Percentiles rank a stretch among this genome's conserved stretches.
These are phyloP conservation scores for Holothuria leucospilota DNA, from an alignment of 53 echinoderm and acorn worm species.

Conservation along the genomic window DNA sequence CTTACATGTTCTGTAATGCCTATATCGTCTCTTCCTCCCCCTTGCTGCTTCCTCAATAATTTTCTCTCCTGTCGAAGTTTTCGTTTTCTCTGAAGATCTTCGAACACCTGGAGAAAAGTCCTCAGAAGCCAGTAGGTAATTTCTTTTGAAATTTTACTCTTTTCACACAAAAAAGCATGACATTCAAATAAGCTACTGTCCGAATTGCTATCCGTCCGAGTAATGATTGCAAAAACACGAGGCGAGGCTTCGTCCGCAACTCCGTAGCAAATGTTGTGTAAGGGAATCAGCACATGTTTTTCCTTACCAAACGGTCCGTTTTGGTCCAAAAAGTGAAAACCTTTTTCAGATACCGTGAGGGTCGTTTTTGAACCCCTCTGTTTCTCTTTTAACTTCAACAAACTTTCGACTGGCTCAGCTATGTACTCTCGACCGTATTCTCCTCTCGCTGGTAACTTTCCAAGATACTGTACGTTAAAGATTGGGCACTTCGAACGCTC, in stretches of 20 bases:
- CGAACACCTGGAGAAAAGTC: slow-evolving; percentile 95
- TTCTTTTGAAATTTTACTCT: slow-evolving; percentile 81
- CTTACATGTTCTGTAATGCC: slow-evolving; percentile 15
- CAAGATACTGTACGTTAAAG: slow-evolving; percentile 92
- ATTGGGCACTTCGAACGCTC: slow-evolving; percentile 76
- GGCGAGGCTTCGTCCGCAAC: slow-evolving; percentile 95
- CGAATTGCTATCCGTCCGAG: slow-evolving; percentile 89
- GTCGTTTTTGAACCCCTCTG: slow-evolving; percentile 76
- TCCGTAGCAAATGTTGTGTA: slow-evolving; percentile 96
- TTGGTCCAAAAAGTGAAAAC: slow-evolving; percentile 93
- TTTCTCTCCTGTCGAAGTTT: slow-evolving; percentile 79
- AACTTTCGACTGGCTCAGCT: slow-evolving; percentile 88
- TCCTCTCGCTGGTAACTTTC: slow-evolving; percentile 90
- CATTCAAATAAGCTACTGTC: slow-evolving; percentile 90
- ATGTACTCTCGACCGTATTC: slow-evolving; percentile 96
- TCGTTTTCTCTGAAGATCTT: slow-evolving; percentile 53
- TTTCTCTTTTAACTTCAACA: slow-evolving; percentile 78
- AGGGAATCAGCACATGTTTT: slow-evolving; percentile 95
- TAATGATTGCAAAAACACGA: slow-evolving; percentile 92
- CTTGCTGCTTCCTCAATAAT: slow-evolving; percentile 57
- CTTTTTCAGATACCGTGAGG: slow-evolving; percentile 85
- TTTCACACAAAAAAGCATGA: slow-evolving; percentile 90
- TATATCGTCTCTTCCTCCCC: not conserved
- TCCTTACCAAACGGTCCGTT: slow-evolving; percentile 97
- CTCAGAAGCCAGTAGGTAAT: slow-evolving; percentile 95